Percentiles rank a stretch among this genome's conserved stretches.
phyloP scores from a whole-genome alignment of 2,113 vertebrate species.

The Burhinus oedicnemus region DNA sequence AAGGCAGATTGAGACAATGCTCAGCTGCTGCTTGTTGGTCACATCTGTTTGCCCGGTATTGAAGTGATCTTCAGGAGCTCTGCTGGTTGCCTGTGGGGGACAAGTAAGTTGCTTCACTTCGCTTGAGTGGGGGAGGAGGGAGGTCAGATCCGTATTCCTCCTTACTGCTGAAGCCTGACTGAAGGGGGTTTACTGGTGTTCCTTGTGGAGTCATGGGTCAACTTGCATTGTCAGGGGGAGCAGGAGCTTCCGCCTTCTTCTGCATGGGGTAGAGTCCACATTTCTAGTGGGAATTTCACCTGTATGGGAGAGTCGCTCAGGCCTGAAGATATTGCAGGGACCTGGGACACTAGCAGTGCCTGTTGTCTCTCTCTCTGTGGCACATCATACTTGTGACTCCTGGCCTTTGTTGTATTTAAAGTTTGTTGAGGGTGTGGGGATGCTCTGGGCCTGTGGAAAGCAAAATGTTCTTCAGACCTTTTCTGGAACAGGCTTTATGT shows the following conservation, averaged over 20 bases:
- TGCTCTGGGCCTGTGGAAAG: not conserved
- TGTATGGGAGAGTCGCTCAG: not conserved
- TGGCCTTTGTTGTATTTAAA: not conserved
- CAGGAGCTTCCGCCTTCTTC: not conserved
- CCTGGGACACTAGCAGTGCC: not conserved
- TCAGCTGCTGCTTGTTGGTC: not conserved
- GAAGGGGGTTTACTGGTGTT: not conserved
- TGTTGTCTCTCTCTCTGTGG: not conserved
- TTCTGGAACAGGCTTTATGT: not conserved
- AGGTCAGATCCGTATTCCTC: not conserved
- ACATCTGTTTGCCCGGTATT: not conserved
- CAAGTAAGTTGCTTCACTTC: not conserved
- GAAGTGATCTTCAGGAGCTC: not conserved
- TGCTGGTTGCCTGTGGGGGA: not conserved
- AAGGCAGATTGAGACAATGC: not conserved
- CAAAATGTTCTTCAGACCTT: not conserved
- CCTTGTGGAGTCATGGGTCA: not conserved
- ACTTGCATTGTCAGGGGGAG: not conserved
- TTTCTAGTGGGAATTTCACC: not conserved
- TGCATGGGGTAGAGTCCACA: accelerated
- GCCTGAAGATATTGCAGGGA: not conserved
- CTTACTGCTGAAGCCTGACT: not conserved
- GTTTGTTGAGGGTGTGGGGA: not conserved
- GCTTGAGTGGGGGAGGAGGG: not conserved
- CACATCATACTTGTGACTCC: not conserved